Evolutionary conservation across 2,113 vertebrate species (phyloP).

Genomic region (Morone chrysops): DNA sequence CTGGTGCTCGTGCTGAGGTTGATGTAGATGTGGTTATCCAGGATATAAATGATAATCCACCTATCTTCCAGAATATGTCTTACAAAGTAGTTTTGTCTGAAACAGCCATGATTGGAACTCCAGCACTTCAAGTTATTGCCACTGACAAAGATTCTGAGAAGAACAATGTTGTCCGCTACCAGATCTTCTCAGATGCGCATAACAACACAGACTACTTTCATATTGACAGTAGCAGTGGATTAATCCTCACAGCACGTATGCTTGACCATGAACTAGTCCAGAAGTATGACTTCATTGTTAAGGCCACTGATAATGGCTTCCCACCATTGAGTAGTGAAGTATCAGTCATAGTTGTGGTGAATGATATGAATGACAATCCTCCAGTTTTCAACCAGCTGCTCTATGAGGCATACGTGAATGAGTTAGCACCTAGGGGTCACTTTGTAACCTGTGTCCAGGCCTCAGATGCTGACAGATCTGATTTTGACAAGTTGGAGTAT

Average conservation of each 20-base stretch:
- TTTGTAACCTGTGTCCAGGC: slow-evolving; percentile 97
- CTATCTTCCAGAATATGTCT: slow-evolving; percentile 88
- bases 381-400: slow-evolving; percentile 96
- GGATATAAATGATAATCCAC: slow-evolving; percentile 95
- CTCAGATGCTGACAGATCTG: slow-evolving; percentile 94
- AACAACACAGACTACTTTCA: slow-evolving; percentile 98
- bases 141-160: slow-evolving; percentile 92
- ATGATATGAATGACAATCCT: slow-evolving; percentile 95
- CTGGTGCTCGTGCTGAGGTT: slow-evolving; percentile 94
- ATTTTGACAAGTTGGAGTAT: slow-evolving; percentile 91
- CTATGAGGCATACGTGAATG: slow-evolving; percentile 95
- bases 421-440: slow-evolving; percentile 93
- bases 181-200: slow-evolving; percentile 92
- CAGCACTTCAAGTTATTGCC: slow-evolving; percentile 93
- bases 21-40: slow-evolving; percentile 90
- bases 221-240: slow-evolving; percentile 94
- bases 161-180: slow-evolving; percentile 91
- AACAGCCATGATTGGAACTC: slow-evolving; percentile 95
- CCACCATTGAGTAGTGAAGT: slow-evolving; percentile 93
- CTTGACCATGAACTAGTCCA: slow-evolving; percentile 93
- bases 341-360: slow-evolving; percentile 89
- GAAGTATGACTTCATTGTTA: slow-evolving; percentile 89
- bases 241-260: slow-evolving; percentile 94
- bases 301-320: slow-evolving; percentile 94
- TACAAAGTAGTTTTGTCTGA: slow-evolving; percentile 93